Evolutionary conservation across 1,140 invertebrate genomes (phyloP).

Genomic region (Holotrichia oblita): DNA sequence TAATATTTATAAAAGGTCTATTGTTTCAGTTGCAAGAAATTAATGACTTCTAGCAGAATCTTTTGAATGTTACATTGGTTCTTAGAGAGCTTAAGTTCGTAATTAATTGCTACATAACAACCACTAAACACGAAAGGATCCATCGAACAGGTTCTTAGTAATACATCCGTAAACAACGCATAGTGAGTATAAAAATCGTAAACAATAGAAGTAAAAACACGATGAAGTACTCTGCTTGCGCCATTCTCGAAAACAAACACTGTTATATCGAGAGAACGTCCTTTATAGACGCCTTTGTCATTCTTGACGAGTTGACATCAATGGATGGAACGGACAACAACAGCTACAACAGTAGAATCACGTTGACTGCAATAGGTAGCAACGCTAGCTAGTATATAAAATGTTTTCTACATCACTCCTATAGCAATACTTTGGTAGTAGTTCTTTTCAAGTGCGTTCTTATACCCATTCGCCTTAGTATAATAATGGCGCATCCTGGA

Average conservation of each 20-base stretch:
- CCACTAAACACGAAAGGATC: neutral
- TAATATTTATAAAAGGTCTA: too few relatives aligned
- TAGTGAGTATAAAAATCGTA: neutral
- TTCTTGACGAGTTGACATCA: constrained; percentile 26
- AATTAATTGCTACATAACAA: neutral
- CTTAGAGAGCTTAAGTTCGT: too few relatives aligned
- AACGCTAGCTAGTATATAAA: neutral
- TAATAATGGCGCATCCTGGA: constrained; percentile 20
- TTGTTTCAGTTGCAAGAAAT: too few relatives aligned
- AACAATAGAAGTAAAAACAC: constrained; percentile 15
- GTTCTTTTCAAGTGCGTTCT: constrained; percentile 40
- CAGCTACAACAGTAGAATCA: neutral
- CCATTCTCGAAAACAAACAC: constrained; percentile 29
- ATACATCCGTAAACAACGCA: neutral
- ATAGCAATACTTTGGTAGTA: neutral
- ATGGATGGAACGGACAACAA: constrained; percentile 29
- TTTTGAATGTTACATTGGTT: too few relatives aligned
- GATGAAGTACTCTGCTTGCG: neutral
- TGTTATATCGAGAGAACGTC: constrained; percentile 15
- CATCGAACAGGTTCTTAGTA: neutral
- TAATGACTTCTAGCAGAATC: too few relatives aligned
- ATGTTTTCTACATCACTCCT: constrained; percentile 17
- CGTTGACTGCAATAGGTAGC: constrained; percentile 11
- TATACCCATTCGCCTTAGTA: constrained; percentile 37
- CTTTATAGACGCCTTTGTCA: constrained; percentile 33